Evolutionary conservation across 1,140 invertebrate species (phyloP), one percentile per base, ranked within the genome.

Genomic region (Drosophila sp.): DNA sequence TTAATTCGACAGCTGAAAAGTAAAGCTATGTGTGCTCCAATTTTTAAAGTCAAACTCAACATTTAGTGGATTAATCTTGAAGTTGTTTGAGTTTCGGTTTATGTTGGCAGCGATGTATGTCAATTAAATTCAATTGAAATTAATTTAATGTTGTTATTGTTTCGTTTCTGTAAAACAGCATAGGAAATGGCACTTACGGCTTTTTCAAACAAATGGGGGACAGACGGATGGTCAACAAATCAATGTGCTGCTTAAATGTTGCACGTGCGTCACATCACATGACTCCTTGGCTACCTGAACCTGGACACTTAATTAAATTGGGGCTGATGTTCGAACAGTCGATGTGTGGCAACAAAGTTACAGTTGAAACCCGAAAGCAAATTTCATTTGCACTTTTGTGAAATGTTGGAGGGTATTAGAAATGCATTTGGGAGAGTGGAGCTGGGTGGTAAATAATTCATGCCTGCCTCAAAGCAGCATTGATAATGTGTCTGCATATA

Each of bases 81-180:
- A 16, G 51, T 4, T 46, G 4, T 25, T n/a, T 27, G 14, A 18
- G 21, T 48, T 58, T 53, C 62, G 53, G 36, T 67, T 45, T 32
- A 36, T 53, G 18, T 25, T 64, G 43, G 36, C 43, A 27, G 41
- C 43, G 14, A 74, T 72, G 62, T 45, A 59, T 40, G 48, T 69
- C 75, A 87, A 87, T 87, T 89, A 89, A 67, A 75, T 82, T 72
- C 76, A 87, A 89, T 89, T 79, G 56, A 89, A 66, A 65, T 71
- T 76, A 78, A 87, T 89, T 87, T 82, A 80, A 79, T 71, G 53
- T 69, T 76, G 46, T 75, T 78, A 63, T 70, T 65, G 59, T 70
- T 61, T 46, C 51, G 62, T 7, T 79, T 53, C 18, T 36, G 25
- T 62, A 5, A n/a, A 14, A 36, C 32, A 21, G 25, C n/a, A 29